Evolutionary conservation across 2,113 vertebrate genomes (phyloP), one percentile per base, ranked within the genome.

Genomic region (Entelurus aequoreus): DNA sequence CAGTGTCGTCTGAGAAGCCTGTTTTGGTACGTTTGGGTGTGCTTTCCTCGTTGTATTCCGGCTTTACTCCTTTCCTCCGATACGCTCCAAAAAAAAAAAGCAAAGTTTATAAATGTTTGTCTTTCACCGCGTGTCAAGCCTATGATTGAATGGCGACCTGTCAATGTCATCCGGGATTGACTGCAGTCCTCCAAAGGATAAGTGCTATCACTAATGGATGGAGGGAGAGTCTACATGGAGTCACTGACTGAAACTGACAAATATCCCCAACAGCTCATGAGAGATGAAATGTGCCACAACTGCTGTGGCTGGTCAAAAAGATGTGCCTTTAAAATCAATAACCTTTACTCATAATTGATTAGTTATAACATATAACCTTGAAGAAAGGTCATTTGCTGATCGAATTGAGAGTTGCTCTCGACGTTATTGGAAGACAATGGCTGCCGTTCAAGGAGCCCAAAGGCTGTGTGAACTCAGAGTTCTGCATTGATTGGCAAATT

Each of bases 181-280:
- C 38, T 57, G 55, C 55, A 44, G 55, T 57, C 55, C 16, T 57
- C 16, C 55, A 57, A 57, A 57, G 40, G 55, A 57, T 42, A 57
- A 57, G 38, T 19, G 38, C 55, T 54, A 15, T 5, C 8, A 14
- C 35, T 57, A 57, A 57, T 57, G 55, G 38, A 57, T 57, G 55
- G 55, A 19, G 40, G 55, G 55, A 21, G 16, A 21, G 38, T 44
- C n/a, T 40, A 44, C 55, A 44, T 36, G 16, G 49, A 55, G 49
- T 40, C 36, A 35, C 28, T 47, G n/a, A 62, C 19, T 65, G 4
- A 52, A 54, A 48, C n/a, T 51, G 54, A 55, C 65, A 72, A 66
- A 48, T 48, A 46, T 14, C 48, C 36, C 19, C 0, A 37, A 46
- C 6, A 46, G 48, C 28, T 42, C 59, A 36, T 19, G 15, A 48